phyloP scores from a whole-genome alignment of 92 coral and sea anemone species.

The Palythoa grandiflora region DNA sequence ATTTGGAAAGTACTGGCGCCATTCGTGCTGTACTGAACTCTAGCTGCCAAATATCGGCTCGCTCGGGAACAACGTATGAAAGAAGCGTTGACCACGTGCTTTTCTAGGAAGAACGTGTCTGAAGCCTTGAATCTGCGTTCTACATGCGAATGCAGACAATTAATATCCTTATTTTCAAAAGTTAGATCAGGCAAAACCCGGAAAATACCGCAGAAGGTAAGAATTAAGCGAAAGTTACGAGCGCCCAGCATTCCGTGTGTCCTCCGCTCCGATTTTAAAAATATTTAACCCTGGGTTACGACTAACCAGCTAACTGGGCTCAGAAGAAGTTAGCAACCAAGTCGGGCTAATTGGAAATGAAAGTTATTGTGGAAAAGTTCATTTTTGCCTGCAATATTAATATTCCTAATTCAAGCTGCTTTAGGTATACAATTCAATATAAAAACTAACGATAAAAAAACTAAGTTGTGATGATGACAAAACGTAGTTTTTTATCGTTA shows the following conservation, averaged over 20 bases:
- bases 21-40: not conserved
- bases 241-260: constrained; percentile 50
- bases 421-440: no score
- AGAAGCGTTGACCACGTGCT: not conserved
- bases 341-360: no score
- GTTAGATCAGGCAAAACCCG: constrained; percentile 52
- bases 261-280: no score
- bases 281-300: no score
- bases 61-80: not conserved
- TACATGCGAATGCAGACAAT: constrained; percentile 37
- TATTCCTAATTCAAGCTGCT: no score
- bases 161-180: constrained; percentile 48
- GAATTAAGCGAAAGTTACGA: constrained; percentile 54
- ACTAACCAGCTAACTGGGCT: no score
- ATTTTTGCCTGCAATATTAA: no score
- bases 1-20: not conserved
- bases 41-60: not conserved
- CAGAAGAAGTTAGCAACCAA: no score
- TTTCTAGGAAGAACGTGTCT: constrained; percentile 29
- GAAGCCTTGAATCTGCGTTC: constrained; percentile 47
- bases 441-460: no score
- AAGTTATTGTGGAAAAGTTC: no score
- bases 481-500: no score
- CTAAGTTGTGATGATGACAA: no score
- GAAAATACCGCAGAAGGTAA: constrained; percentile 49